These are phyloP conservation scores for Lepisosteus osseus DNA, from an alignment of 2,113 vertebrate genomes.

Conservation along the genomic window DNA sequence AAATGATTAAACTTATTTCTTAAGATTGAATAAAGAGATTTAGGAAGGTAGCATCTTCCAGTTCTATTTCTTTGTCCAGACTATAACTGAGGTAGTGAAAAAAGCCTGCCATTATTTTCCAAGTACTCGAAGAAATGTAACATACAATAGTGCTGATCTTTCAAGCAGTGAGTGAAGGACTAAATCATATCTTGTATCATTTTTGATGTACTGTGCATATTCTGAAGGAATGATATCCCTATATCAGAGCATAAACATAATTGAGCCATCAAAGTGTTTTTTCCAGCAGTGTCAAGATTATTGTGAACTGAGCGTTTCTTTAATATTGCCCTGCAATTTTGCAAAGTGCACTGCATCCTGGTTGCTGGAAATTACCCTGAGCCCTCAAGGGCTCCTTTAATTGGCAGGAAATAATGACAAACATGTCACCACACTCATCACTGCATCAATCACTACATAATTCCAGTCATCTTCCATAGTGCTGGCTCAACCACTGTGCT, in stretches of 20 bases:
- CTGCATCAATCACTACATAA: constrained; percentile 26
- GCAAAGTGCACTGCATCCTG: not conserved
- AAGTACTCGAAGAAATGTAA: too few species aligned
- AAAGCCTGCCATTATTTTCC: too few species aligned
- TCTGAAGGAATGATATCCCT: constrained; percentile 8
- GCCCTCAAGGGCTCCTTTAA: constrained; percentile 25
- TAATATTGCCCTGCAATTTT: constrained; percentile 23
- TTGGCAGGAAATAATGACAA: constrained; percentile 28
- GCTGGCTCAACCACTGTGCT: too few species aligned
- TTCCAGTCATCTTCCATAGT: not conserved
- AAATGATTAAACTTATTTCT: too few species aligned
- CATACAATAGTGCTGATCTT: too few species aligned
- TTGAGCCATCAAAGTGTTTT: constrained; percentile 26
- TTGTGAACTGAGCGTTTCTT: constrained; percentile 20
- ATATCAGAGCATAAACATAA: constrained; percentile 20
- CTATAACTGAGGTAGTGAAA: too few species aligned
- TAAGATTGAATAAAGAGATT: too few species aligned
- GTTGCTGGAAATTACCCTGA: not conserved
- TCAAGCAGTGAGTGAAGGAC: not conserved
- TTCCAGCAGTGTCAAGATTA: constrained; percentile 7
- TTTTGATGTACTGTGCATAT: constrained; percentile 7
- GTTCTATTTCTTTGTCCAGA: too few species aligned
- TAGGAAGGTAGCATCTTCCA: too few species aligned
- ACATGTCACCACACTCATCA: constrained; percentile 16
- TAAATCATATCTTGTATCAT: not conserved